A percentile compares a stretch with the other conserved stretches of the same genome.
phyloP scores from a whole-genome alignment of 2,888 invertebrate genomes.

The Idaea straminata region DNA sequence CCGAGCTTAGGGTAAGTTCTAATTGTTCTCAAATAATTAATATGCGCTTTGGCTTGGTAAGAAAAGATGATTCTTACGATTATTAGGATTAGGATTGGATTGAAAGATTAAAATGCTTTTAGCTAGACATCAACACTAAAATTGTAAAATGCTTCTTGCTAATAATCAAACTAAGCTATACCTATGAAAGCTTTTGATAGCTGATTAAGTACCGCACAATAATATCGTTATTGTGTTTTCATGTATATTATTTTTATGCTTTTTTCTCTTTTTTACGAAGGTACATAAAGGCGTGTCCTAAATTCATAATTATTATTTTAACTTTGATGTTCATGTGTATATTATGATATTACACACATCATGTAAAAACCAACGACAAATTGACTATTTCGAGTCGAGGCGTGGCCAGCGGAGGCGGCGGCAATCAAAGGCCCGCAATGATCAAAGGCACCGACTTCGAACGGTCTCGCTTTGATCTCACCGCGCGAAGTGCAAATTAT shows the following conservation, averaged over 20 bases:
- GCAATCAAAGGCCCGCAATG: slow-evolving; percentile 72
- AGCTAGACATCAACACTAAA: no score
- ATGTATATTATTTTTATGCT: not conserved
- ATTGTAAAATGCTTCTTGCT: no score
- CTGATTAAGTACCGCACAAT: not conserved
- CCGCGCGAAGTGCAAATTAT: slow-evolving; percentile 81
- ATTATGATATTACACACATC: slow-evolving; percentile 22
- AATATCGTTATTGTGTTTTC: not conserved
- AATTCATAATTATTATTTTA: slow-evolving; percentile 13
- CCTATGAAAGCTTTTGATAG: not conserved
- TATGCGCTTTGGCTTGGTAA: no score
- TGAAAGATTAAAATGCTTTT: no score
- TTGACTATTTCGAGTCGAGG: slow-evolving; percentile 76
- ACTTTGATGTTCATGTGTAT: slow-evolving; percentile 26
- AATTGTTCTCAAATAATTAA: no score
- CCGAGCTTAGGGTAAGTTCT: no score
- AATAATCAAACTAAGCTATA: no score
- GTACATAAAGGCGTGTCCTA: not conserved
- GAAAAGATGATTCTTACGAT: no score
- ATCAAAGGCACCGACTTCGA: slow-evolving; percentile 78
- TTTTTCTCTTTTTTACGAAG: not conserved
- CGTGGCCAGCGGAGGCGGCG: slow-evolving; percentile 72
- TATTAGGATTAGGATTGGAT: no score
- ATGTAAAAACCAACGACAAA: slow-evolving; percentile 66
- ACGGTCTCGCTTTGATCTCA: slow-evolving; percentile 74